phyloP scores from a whole-genome alignment of 2,797 vertebrate genomes.

The Vireo griseus region DNA sequence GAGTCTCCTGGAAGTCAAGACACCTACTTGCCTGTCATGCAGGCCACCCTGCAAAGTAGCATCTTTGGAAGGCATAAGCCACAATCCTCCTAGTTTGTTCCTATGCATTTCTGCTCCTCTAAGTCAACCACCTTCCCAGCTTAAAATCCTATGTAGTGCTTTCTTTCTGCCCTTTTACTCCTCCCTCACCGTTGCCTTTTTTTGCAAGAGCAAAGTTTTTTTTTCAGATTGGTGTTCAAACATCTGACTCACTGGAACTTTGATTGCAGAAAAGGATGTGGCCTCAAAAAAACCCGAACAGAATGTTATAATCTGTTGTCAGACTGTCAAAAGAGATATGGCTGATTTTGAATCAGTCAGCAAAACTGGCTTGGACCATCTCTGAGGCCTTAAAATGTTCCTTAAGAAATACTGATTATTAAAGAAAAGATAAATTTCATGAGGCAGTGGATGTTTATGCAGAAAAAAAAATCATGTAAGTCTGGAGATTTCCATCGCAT shows the following conservation, averaged over 20 bases:
- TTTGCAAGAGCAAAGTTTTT: neutral
- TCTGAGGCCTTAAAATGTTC: neutral
- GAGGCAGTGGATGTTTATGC: neutral
- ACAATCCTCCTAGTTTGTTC: neutral
- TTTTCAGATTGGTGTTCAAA: neutral
- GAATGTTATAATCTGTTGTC: neutral
- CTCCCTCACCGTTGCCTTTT: neutral
- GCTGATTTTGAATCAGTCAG: neutral
- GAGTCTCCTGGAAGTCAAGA: neutral
- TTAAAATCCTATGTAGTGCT: neutral
- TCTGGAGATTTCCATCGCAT: neutral
- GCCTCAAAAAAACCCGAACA: neutral
- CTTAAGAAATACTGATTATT: neutral
- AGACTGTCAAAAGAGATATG: neutral
- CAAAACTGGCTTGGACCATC: neutral
- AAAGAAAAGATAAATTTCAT: neutral
- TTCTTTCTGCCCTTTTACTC: neutral
- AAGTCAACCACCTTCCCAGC: accelerated
- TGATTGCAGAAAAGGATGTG: neutral
- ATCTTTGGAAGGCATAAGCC: neutral
- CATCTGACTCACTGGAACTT: neutral
- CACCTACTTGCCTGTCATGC: neutral
- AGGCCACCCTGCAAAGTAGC: neutral
- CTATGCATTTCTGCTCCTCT: neutral
- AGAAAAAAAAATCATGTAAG: neutral